Evolutionary conservation across 2,113 vertebrate species (phyloP).

Genomic region (Microtus ochrogaster): DNA sequence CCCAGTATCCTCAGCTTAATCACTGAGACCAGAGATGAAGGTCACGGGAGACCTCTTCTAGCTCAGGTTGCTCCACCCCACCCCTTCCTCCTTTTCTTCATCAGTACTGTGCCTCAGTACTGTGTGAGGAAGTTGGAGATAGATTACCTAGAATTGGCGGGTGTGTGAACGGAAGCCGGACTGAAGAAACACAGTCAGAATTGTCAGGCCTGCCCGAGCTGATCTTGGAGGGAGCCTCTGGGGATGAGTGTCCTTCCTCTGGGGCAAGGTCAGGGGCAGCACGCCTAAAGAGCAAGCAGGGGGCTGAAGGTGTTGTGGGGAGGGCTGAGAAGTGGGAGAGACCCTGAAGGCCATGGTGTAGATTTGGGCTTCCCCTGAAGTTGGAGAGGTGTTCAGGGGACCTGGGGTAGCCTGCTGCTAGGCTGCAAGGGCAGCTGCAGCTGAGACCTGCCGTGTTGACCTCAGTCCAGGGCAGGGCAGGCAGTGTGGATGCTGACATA

Average conservation of each 20-base stretch:
- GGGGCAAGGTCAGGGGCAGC: background rate
- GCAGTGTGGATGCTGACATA: background rate
- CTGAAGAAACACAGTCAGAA: background rate
- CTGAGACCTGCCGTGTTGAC: background rate
- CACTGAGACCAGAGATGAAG: background rate
- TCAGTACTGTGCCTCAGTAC: background rate
- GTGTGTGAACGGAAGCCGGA: background rate
- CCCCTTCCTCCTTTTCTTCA: background rate
- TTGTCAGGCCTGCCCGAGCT: background rate
- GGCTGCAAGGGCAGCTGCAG: background rate
- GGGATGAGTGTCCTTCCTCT: background rate
- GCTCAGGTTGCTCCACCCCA: background rate
- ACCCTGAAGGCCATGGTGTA: background rate
- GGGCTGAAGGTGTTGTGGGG: background rate
- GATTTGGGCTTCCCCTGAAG: background rate
- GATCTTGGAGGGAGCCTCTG: background rate
- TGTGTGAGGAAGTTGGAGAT: background rate
- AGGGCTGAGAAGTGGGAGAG: background rate
- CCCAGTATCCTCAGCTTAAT: background rate
- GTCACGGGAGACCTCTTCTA: background rate
- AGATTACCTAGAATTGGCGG: background rate
- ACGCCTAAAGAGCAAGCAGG: background rate
- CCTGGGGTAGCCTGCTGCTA: background rate
- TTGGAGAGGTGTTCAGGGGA: background rate
- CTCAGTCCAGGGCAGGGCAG: background rate